Base-by-base conservation (phyloP, 1,140 invertebrate genomes). In the Drosophila murphyi region DNA sequence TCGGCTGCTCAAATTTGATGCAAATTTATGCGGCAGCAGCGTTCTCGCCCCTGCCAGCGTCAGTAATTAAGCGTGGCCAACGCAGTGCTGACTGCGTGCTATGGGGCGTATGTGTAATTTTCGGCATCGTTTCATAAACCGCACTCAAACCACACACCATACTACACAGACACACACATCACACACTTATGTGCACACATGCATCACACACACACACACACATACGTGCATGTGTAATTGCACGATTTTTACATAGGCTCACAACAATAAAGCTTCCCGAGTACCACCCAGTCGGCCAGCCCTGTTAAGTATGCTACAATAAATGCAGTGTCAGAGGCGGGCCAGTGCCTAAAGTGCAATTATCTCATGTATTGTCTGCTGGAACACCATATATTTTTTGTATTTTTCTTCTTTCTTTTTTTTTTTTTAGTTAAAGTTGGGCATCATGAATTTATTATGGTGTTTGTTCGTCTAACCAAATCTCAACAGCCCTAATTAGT, bases 71-170 rank as follows among this genome's bases (percentile, higher is more conserved):
- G 83, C 83, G 70, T 88, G 72, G 77, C 80, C 76, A 61, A 60
- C 76, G 63, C 76, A 61, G 52, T 64, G 73, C 60, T 68, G 69
- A 32, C 69, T 78, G 65, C 67, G 62, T 80, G 83, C 82, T 70
- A 89, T 79, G 80, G 74, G 85, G 85, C 85, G 85, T 88, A 89
- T 88, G 85, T 89, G 85, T 89, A 88, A 90, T 89, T 89, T 89
- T 89, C 81, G 85, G 83, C 85, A 87, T 87, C 83, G 83, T 87
- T 87, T 87, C 83, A 87, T 87, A 88, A 88, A 73, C 69, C 78
- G 54, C 78, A 80, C 76, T 75, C 61, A 70, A 70, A 60, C 60
- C 65, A 78, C 47, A 52, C 47, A 48, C 8, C 32, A 47, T 43
- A 39, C 39, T 31, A 56, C 54, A 51, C 31, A 41, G 32, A 52